Percentiles rank a stretch among this genome's conserved stretches.
Conservation (phyloP, 2,113 vertebrate genomes). For the Tringa solitaria region DNA sequence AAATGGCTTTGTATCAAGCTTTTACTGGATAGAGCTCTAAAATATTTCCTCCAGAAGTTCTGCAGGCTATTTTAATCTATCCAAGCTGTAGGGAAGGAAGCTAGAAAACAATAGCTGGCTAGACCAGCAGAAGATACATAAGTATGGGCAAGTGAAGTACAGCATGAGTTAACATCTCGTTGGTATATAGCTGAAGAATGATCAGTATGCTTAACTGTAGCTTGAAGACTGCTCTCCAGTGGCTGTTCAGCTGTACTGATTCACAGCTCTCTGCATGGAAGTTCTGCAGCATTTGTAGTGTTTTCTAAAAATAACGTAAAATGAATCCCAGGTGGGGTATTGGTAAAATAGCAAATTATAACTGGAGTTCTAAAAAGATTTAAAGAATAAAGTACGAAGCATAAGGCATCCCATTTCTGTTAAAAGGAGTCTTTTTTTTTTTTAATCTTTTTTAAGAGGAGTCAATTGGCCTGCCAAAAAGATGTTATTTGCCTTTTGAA, state of each 20-base stretch:
- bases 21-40: slow-evolving; percentile 18
- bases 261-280: not conserved
- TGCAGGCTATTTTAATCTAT: slow-evolving; percentile 17
- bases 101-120: slow-evolving; percentile 20
- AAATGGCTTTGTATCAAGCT: slow-evolving; percentile 23
- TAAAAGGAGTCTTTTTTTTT: not conserved
- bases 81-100: slow-evolving; percentile 8
- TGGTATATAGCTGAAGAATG: not conserved
- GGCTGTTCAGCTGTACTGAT: not conserved
- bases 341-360: not conserved
- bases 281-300: fast-evolving
- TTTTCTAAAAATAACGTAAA: not conserved
- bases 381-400: not conserved
- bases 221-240: slow-evolving; percentile 21
- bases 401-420: not conserved
- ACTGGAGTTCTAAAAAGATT: not conserved
- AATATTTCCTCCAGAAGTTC: slow-evolving; percentile 33
- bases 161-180: not conserved
- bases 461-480: not conserved
- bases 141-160: not conserved
- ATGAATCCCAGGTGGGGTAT: not conserved
- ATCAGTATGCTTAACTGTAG: not conserved
- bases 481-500: not conserved
- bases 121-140: slow-evolving; percentile 4
- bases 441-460: not conserved